phyloP scores from a whole-genome alignment of 1,140 invertebrate species.

The Acyrthosiphon pisum region DNA sequence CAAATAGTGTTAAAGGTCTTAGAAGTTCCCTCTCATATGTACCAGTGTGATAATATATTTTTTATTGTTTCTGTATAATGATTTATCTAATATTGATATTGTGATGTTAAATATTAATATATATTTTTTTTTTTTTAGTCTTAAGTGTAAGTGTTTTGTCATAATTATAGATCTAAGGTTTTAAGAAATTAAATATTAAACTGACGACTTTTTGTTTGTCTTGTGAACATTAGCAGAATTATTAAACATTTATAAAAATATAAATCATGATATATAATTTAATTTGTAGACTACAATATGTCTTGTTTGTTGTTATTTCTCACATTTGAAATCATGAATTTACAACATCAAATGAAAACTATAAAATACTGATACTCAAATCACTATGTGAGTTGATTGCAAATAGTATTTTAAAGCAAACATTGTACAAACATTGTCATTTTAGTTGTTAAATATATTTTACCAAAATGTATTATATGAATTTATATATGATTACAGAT shows the following conservation, averaged over 20 bases:
- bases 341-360: background rate
- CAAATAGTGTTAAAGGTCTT: slow-evolving; percentile 18
- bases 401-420: too few relatives aligned
- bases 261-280: slow-evolving; percentile 17
- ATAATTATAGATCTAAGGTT: slow-evolving; percentile 34
- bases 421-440: too few relatives aligned
- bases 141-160: slow-evolving; percentile 26
- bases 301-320: background rate
- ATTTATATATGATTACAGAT: too few relatives aligned
- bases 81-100: slow-evolving; percentile 44
- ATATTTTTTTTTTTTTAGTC: background rate
- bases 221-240: slow-evolving; percentile 23
- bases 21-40: slow-evolving; percentile 10
- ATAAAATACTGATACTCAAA: too few relatives aligned
- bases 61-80: background rate
- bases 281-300: background rate
- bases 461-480: too few relatives aligned
- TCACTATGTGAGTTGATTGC: too few relatives aligned
- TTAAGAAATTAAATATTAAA: slow-evolving; percentile 29
- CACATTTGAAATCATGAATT: background rate
- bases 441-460: too few relatives aligned
- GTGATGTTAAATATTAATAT: slow-evolving; percentile 46
- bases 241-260: slow-evolving; percentile 36
- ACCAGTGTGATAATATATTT: slow-evolving; percentile 45
- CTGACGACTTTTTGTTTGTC: background rate